phyloP scores from a whole-genome alignment of 92 coral and sea anemone species.

The Porites lobata region DNA sequence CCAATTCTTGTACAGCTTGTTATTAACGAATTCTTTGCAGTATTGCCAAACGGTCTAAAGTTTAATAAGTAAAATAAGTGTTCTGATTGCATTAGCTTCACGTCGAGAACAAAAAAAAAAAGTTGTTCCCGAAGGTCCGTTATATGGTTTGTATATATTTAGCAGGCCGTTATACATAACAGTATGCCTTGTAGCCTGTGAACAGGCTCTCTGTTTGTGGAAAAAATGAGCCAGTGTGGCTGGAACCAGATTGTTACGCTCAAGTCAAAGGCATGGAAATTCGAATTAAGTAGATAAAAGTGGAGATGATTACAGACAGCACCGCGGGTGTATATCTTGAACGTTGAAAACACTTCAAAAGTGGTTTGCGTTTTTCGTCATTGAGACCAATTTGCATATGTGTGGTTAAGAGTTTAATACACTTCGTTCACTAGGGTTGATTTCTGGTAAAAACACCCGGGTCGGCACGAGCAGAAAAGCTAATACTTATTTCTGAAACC shows the following conservation, averaged over 20 bases:
- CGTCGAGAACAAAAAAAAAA: neutral
- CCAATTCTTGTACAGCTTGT: conserved; percentile 20
- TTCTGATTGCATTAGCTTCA: conserved; percentile 9
- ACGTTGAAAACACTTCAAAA: conserved; percentile 40
- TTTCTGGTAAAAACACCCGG: conserved; percentile 22
- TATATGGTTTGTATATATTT: conserved; percentile 16
- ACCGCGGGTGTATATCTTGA: conserved; percentile 44
- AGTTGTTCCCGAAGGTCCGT: conserved; percentile 9
- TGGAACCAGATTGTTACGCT: neutral
- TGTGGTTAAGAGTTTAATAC: conserved; percentile 61
- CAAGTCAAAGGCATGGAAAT: conserved; percentile 32
- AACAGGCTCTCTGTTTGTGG: too few relatives aligned
- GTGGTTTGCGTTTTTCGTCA: conserved; percentile 53
- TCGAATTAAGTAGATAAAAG: conserved; percentile 18
- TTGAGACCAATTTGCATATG: conserved; percentile 35
- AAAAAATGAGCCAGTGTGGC: neutral
- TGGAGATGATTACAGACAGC: conserved; percentile 36
- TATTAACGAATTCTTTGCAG: conserved; percentile 30
- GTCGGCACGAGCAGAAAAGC: conserved; percentile 48
- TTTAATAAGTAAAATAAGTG: conserved; percentile 46
- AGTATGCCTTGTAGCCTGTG: conserved; percentile 4
- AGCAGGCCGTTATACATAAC: conserved; percentile 39
- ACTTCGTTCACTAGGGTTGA: conserved; percentile 45
- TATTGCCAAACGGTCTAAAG: conserved; percentile 8
- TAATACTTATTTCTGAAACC: conserved; percentile 40